These are phyloP conservation scores for Heteromyza rotundicornis DNA, from an alignment of 2,888 invertebrate genomes.

Conservation along the genomic window DNA sequence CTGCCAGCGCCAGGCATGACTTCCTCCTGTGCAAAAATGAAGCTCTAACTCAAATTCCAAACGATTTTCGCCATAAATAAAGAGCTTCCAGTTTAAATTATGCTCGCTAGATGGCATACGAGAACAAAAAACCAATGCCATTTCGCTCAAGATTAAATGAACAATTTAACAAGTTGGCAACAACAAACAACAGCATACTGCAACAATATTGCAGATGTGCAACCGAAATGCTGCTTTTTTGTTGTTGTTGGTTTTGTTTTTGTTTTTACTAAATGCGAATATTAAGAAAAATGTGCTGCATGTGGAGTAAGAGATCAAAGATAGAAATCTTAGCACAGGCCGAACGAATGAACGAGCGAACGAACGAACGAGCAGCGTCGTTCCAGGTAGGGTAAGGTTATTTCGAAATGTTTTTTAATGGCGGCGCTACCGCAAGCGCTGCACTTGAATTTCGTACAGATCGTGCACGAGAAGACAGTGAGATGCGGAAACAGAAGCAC, in stretches of 20 bases:
- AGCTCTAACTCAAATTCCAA: neutral
- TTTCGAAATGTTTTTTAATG: neutral
- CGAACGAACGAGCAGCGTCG: too few species aligned
- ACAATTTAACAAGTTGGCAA: conserved; percentile 50
- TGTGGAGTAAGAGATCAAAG: conserved; percentile 59
- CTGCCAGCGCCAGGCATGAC: too few species aligned
- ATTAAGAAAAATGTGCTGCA: conserved; percentile 35
- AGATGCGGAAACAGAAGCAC: conserved; percentile 57
- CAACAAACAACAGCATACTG: conserved; percentile 27
- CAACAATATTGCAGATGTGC: neutral
- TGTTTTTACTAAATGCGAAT: conserved; percentile 9
- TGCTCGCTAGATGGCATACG: too few species aligned
- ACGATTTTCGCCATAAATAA: neutral
- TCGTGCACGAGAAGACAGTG: conserved; percentile 45
- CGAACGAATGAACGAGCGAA: too few species aligned
- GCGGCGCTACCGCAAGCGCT: conserved; percentile 32
- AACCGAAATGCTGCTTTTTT: neutral
- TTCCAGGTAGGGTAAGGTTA: neutral
- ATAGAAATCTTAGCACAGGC: conserved; percentile 48
- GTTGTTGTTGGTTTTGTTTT: too few species aligned
- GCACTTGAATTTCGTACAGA: conserved; percentile 57
- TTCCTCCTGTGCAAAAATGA: neutral
- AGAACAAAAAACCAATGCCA: conserved; percentile 23
- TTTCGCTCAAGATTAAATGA: conserved; percentile 52
- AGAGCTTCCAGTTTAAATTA: neutral